Evolutionary conservation across 2,797 vertebrate genomes (phyloP), one percentile per base, ranked within the genome.

Genomic region (Pyrrhura leucotis): DNA sequence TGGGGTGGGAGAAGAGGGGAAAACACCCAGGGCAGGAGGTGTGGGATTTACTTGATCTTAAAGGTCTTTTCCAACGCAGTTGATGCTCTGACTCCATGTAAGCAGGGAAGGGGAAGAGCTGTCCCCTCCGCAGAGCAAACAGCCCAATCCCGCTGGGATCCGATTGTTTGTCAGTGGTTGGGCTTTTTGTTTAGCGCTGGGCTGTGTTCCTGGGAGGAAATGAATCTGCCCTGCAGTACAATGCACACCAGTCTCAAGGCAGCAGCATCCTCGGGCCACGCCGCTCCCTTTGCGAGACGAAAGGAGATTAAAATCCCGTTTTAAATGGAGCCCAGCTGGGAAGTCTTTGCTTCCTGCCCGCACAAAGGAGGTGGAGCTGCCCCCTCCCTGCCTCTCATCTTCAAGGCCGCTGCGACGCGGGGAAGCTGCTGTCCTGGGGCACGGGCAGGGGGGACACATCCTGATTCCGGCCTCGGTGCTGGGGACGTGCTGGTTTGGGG

Each of bases 201-300:
- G 89, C 93, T 94, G 69, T 91, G 89, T 95, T 96, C 91, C 95
- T 95, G 85, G 59, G 88, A 94, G 96, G 96, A 97, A 96, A 95
- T 95, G 92, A 96, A 94, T 93, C 92, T 96, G 87, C 89, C 87
- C 91, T 95, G 85, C 4, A 0, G 91, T 88, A 96, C 89, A 94
- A 94, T 89, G 92, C 89, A 90, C 83, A 90, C 89, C 93, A 81
- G 95, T 91, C 94, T 91, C 94, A 97, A 96, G 95, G 95, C 95
- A 91, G 80, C 89, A 80, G 95, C 63, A 5, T 95, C 95, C 95
- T 85, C 0, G 3, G 87, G 91, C 95, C 94, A 76, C 89, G 47
- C 83, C 82, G 92, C 91, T 96, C 94, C 89, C 74, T 95, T 95
- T 93, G 87, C 93, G 94, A 94, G 90, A 96, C 93, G 81, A 96